These are phyloP conservation scores for Cynaeus angustus DNA, from an alignment of 2,888 invertebrate species.

Conservation along the genomic window DNA sequence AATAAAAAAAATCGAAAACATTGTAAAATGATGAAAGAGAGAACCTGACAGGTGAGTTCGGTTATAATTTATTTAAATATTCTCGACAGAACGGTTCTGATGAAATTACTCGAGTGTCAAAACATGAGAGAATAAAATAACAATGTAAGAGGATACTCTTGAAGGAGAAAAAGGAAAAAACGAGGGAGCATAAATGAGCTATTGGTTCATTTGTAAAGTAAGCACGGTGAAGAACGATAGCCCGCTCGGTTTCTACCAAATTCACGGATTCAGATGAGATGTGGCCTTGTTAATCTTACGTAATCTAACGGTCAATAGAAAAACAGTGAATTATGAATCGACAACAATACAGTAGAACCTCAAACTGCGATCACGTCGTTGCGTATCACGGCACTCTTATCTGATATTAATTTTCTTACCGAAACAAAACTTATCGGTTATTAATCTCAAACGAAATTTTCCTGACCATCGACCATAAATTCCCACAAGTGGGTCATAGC, in stretches of 20 bases:
- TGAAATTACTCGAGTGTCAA: slow-evolving; percentile 29
- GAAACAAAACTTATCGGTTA: neutral
- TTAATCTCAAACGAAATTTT: neutral
- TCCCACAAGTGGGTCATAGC: neutral
- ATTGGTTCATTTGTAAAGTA: slow-evolving; percentile 28
- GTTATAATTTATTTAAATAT: slow-evolving; percentile 36
- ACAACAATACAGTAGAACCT: too few species aligned
- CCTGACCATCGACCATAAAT: slow-evolving; percentile 4
- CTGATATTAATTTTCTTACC: too few species aligned
- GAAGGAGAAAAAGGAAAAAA: slow-evolving; percentile 1
- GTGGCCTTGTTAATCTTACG: too few species aligned
- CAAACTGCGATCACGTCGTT: too few species aligned
- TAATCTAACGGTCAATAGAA: too few species aligned
- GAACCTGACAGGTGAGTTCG: slow-evolving; percentile 33
- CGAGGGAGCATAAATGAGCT: slow-evolving; percentile 11
- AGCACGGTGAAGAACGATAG: neutral
- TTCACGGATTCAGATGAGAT: too few species aligned
- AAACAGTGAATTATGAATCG: too few species aligned
- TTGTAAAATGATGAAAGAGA: slow-evolving; percentile 18
- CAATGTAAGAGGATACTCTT: slow-evolving; percentile 34
- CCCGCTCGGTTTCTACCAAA: neutral
- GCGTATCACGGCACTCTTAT: too few species aligned
- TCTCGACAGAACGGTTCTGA: slow-evolving; percentile 18
- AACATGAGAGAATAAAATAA: slow-evolving; percentile 31
- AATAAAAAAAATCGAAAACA: slow-evolving; percentile 18